These are phyloP conservation scores for Drosophila borealis DNA, from an alignment of 2,888 invertebrate species.

Conservation along the genomic window DNA sequence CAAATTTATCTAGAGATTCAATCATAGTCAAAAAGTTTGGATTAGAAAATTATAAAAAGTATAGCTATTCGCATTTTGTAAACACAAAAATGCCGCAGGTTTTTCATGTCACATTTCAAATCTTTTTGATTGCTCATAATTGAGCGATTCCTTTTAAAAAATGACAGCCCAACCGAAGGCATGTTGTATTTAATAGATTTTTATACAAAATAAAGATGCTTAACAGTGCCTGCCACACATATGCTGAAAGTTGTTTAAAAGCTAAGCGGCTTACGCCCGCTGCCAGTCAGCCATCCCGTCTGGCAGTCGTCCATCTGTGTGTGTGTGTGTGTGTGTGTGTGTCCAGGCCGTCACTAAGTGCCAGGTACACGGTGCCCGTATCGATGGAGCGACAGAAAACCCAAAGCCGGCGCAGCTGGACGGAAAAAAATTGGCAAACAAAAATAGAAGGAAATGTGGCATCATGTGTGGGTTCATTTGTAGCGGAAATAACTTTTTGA, in stretches of 20 bases:
- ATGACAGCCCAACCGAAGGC: constrained; percentile 14
- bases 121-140: background rate
- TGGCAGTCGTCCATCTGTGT: constrained; percentile 27
- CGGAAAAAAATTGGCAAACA: constrained; percentile 2
- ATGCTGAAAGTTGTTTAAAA: constrained; percentile 65
- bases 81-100: no score
- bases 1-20: no score
- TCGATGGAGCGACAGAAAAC: constrained; percentile 50
- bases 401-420: constrained; percentile 36
- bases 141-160: constrained; percentile 28
- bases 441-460: constrained; percentile 24
- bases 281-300: constrained; percentile 26
- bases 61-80: no score
- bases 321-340: constrained; percentile 9
- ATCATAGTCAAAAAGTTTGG: no score
- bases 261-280: constrained; percentile 70
- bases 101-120: background rate
- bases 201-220: constrained; percentile 17
- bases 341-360: constrained; percentile 54
- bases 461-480: constrained; percentile 71
- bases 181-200: constrained; percentile 33
- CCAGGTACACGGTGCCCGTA: constrained; percentile 48
- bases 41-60: no score
- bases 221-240: constrained; percentile 31
- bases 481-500: constrained; percentile 78